Percentiles rank a stretch among this genome's conserved stretches.
Conservation (phyloP, 2,113 vertebrate genomes). For the Cromileptes altivelis region DNA sequence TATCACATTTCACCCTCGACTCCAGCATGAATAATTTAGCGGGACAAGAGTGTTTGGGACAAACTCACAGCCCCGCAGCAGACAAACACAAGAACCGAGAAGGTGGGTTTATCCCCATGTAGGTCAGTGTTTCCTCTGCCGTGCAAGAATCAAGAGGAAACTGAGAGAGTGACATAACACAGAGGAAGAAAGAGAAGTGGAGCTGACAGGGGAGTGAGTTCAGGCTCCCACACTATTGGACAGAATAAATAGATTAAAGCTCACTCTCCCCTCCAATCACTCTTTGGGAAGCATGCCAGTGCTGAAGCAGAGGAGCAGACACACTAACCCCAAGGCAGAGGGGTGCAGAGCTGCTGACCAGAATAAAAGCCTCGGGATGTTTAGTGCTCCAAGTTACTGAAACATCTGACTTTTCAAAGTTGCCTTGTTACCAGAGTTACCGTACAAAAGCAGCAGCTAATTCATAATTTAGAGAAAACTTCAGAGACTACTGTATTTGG, state of each 20-base stretch:
- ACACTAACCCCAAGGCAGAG: slow-evolving; percentile 14
- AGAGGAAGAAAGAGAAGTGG: slow-evolving; percentile 28
- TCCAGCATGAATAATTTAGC: slow-evolving; percentile 6
- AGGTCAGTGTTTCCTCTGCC: slow-evolving; percentile 17
- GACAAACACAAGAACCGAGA: not conserved
- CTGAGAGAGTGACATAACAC: slow-evolving; percentile 3
- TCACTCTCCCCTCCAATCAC: slow-evolving; percentile 40
- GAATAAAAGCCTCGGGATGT: not conserved
- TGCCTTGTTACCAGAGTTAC: not conserved
- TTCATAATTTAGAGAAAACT: not conserved
- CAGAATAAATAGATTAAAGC: slow-evolving; percentile 84
- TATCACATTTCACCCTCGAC: slow-evolving; percentile 31
- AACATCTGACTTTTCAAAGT: not conserved
- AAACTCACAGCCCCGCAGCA: not conserved
- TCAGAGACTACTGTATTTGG: slow-evolving; percentile 9
- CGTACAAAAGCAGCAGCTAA: not conserved
- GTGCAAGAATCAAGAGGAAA: slow-evolving; percentile 4
- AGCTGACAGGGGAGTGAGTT: slow-evolving; percentile 75
- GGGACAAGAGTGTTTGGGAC: not conserved
- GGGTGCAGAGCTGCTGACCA: not conserved
- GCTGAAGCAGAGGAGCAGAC: not conserved
- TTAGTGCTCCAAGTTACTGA: not conserved
- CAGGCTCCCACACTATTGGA: slow-evolving; percentile 77
- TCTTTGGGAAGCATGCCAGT: slow-evolving; percentile 38
- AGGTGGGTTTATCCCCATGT: slow-evolving; percentile 10